Percentiles rank a stretch among this genome's conserved stretches.
Evolutionary conservation across 1,140 invertebrate species (phyloP).

Genomic region (Trachymyrmex septentrionalis): DNA sequence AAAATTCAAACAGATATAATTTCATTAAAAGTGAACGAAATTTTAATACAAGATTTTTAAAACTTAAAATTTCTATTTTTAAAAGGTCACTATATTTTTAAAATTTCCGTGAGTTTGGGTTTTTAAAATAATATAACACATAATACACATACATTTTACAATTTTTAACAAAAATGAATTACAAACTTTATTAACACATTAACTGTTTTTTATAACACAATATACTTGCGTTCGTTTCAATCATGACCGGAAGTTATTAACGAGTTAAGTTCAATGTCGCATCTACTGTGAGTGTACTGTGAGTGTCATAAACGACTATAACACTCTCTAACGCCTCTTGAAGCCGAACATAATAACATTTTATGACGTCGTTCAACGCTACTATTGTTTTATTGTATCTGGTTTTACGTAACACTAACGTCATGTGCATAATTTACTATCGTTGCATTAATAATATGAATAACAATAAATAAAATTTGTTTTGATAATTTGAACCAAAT

Average conservation of each 20-base stretch:
- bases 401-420: not conserved
- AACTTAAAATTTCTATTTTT: too few species aligned
- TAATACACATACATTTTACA: not conserved
- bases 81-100: too few species aligned
- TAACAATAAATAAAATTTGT: too few species aligned
- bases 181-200: not conserved
- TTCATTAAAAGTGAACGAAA: too few species aligned
- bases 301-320: conserved; percentile 74
- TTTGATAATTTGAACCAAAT: too few species aligned
- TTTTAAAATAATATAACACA: not conserved
- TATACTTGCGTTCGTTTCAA: conserved; percentile 63
- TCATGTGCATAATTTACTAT: not conserved
- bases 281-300: conserved; percentile 78
- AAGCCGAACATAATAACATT: conserved; percentile 67
- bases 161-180: not conserved
- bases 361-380: conserved; percentile 55
- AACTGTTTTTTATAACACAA: conserved; percentile 12
- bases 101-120: not conserved
- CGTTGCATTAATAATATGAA: not conserved
- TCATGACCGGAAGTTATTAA: conserved; percentile 78
- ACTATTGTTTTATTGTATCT: conserved; percentile 56
- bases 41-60: too few species aligned
- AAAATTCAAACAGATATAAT: too few species aligned
- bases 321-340: conserved; percentile 63
- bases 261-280: conserved; percentile 85